These are phyloP conservation scores for Nasua narica DNA, from an alignment of 2,797 vertebrate genomes.

Conservation along the genomic window DNA sequence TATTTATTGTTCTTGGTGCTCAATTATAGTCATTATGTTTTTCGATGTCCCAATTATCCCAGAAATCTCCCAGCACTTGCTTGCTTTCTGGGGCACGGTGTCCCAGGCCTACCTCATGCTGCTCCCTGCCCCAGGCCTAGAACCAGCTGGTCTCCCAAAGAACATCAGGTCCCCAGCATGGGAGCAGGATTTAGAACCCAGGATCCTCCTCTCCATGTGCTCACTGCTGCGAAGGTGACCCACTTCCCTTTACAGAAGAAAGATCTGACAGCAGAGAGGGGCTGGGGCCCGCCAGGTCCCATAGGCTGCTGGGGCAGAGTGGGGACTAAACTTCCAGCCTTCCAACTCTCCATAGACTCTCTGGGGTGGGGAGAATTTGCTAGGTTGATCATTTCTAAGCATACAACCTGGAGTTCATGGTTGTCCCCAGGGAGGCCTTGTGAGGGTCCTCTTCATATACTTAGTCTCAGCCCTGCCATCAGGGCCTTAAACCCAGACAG, in stretches of 20 bases:
- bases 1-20: neutral
- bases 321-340: neutral
- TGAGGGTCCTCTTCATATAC: neutral
- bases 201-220: neutral
- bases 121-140: neutral
- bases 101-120: neutral
- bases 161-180: rapidly evolving
- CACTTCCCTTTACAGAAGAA: neutral
- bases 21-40: neutral
- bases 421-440: neutral
- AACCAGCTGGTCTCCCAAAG: neutral
- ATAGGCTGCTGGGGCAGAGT: neutral
- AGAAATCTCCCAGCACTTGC: neutral
- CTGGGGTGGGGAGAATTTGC: neutral
- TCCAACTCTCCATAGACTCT: neutral
- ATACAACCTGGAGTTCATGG: too few relatives aligned
- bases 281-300: neutral
- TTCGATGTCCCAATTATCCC: neutral
- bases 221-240: neutral
- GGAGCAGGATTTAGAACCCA: neutral
- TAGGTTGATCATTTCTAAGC: neutral
- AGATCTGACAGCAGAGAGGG: neutral
- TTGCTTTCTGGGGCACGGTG: neutral
- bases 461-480: neutral
- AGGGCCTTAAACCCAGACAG: neutral